Conservation (phyloP, 2,113 vertebrate genomes). For the Pluvianellus socialis region DNA sequence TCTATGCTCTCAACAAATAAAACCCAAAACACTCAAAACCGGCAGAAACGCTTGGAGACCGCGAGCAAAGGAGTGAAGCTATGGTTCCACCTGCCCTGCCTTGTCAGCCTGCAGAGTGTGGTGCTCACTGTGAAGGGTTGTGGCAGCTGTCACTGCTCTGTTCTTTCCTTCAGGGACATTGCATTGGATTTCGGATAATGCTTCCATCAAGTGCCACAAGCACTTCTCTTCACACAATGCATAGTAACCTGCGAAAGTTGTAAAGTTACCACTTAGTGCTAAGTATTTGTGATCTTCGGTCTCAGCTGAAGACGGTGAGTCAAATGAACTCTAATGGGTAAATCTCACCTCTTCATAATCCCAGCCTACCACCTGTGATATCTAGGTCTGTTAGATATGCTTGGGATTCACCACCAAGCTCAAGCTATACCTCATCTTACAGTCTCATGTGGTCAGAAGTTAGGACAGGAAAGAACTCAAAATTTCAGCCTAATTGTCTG, state of each 20-base stretch:
- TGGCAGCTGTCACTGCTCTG: slow-evolving; percentile 50
- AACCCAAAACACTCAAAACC: not conserved
- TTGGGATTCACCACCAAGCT: not conserved
- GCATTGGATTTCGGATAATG: not conserved
- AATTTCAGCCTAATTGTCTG: not conserved
- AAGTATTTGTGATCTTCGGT: not conserved
- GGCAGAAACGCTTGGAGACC: not conserved
- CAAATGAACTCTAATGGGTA: not conserved
- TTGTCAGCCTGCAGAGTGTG: not conserved
- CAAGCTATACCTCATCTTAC: not conserved
- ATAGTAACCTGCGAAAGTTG: not conserved
- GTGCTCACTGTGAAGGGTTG: not conserved
- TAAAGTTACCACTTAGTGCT: not conserved
- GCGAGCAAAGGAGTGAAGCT: not conserved
- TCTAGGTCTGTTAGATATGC: not conserved
- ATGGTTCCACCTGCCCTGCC: not conserved
- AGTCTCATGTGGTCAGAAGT: not conserved
- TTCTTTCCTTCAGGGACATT: slow-evolving; percentile 12
- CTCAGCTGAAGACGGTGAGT: not conserved
- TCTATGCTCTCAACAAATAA: not conserved
- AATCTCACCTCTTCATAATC: not conserved
- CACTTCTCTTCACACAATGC: not conserved
- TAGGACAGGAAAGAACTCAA: not conserved
- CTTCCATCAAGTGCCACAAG: slow-evolving; percentile 53
- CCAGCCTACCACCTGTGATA: not conserved